These are phyloP conservation scores for Porites australiensis DNA, from an alignment of 64 coral and sea anemone species.

Conservation along the genomic window DNA sequence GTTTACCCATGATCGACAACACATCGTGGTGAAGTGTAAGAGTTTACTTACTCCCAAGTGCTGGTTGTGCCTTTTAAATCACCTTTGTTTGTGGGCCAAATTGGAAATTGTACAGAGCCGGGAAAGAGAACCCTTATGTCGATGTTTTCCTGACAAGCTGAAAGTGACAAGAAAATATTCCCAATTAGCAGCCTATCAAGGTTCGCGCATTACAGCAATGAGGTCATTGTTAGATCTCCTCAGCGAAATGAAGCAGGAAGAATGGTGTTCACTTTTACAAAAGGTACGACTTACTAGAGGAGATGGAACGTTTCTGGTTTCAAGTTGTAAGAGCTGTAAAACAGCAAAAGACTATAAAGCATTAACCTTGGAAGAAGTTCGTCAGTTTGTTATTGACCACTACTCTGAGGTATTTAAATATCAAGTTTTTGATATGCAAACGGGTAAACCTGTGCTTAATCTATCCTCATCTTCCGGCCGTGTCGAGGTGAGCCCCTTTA, in stretches of 20 bases:
- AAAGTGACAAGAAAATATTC: background rate
- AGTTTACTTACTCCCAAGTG: no score
- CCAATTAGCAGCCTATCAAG: background rate
- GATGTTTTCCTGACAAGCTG: background rate
- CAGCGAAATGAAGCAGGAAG: background rate
- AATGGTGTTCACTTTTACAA: background rate
- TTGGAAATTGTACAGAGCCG: no score
- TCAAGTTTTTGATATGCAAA: constrained; percentile 33
- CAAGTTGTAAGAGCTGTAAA: no score
- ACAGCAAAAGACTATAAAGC: background rate
- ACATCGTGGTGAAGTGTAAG: background rate
- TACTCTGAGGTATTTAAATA: constrained; percentile 8
- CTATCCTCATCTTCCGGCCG: background rate
- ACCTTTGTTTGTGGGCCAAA: background rate
- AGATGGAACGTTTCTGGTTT: no score
- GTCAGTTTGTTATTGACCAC: background rate
- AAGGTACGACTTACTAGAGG: background rate
- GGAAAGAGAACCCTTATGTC: background rate
- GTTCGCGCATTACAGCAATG: background rate
- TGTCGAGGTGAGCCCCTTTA: background rate
- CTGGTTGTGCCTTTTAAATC: background rate
- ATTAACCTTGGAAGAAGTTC: background rate
- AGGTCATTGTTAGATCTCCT: background rate
- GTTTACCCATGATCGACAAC: background rate
- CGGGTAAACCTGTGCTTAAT: constrained; percentile 24